These are phyloP conservation scores for Eospalax fontanierii DNA, from an alignment of 2,797 vertebrate genomes.

Conservation along the genomic window DNA sequence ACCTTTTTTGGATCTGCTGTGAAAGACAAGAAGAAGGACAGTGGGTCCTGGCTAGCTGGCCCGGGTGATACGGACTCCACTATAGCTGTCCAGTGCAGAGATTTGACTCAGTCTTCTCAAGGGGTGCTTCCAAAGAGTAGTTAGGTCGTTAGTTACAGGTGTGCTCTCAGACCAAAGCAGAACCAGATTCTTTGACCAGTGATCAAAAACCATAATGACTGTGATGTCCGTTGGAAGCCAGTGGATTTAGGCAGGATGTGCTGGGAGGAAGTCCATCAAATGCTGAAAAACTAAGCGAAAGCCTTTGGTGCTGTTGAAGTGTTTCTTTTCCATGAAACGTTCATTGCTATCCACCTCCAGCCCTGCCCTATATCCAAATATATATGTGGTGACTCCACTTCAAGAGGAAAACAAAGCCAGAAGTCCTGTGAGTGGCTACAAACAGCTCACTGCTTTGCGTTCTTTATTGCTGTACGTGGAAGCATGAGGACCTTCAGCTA, in stretches of 20 bases:
- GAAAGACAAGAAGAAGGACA: constrained; percentile 6
- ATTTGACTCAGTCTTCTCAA: constrained; percentile 19
- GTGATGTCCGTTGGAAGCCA: neutral
- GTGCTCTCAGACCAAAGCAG: constrained; percentile 18
- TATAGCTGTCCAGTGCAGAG: neutral
- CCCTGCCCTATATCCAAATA: neutral
- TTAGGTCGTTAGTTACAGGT: constrained; percentile 2
- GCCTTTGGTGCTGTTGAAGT: neutral
- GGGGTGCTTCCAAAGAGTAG: neutral
- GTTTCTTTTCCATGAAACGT: constrained; percentile 7
- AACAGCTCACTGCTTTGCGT: constrained; percentile 4
- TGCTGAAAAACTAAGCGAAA: neutral
- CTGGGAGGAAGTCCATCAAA: neutral
- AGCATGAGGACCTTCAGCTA: neutral
- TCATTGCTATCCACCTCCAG: neutral
- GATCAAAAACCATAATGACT: neutral
- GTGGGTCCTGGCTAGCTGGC: neutral
- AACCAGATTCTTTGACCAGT: constrained; percentile 30
- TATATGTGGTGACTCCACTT: neutral
- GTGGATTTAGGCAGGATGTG: neutral
- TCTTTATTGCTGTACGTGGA: neutral
- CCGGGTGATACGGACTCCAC: neutral
- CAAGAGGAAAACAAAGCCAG: constrained; percentile 44
- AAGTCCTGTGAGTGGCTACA: neutral
- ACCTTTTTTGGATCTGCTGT: neutral